Conservation (phyloP, 2,113 vertebrate species). For the Nasalis larvatus region DNA sequence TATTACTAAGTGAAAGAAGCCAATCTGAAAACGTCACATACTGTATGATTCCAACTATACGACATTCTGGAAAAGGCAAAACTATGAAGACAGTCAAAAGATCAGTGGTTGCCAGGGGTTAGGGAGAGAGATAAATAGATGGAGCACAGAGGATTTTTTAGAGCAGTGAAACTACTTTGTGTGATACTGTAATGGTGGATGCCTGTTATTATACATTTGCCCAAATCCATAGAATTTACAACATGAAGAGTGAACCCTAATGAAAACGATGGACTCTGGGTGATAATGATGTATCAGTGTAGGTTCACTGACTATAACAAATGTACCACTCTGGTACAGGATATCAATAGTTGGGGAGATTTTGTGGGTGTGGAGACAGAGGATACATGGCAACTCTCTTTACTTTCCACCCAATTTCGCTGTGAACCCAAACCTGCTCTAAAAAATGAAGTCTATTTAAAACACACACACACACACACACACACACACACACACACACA, state of each 20-base stretch:
- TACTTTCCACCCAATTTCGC: slow-evolving; percentile 31
- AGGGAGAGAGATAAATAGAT: not conserved
- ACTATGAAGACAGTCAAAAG: not conserved
- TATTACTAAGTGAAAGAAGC: slow-evolving; percentile 24
- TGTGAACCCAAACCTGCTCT: slow-evolving; percentile 27
- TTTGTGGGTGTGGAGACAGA: not conserved
- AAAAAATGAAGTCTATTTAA: slow-evolving; percentile 11
- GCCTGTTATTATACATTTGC: not conserved
- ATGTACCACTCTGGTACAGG: not conserved
- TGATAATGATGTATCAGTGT: not conserved
- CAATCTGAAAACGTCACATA: not conserved
- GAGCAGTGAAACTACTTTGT: not conserved
- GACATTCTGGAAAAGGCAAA: slow-evolving; percentile 17
- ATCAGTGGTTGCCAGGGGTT: not conserved
- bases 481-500: too few species aligned
- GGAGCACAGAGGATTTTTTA: not conserved
- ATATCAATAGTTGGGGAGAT: not conserved
- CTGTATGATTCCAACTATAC: not conserved
- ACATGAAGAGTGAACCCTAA: not conserved
- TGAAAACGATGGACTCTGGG: not conserved
- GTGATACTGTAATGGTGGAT: not conserved
- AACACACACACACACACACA: not conserved
- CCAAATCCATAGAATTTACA: not conserved
- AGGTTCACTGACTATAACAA: not conserved
- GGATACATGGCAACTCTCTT: not conserved